Evolutionary conservation across 30 jellyfish, hydroid and myxozoan genomes (phyloP).

Genomic region (Euphysa ruthae): DNA sequence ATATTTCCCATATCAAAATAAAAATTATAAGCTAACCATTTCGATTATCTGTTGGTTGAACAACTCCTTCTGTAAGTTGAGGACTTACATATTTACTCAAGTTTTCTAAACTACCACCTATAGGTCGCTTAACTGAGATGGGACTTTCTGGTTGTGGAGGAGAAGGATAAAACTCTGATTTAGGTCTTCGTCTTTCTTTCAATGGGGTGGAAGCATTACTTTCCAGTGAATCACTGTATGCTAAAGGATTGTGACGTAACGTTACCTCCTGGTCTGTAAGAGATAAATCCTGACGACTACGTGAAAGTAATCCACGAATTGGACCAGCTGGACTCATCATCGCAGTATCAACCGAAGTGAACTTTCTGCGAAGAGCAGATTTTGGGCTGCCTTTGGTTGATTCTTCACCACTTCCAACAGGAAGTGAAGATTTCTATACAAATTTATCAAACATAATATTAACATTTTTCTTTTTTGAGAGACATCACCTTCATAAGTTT

Average conservation of each 20-base stretch:
- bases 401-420: background rate
- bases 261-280: constrained; percentile 24
- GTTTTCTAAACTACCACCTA: background rate
- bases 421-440: background rate
- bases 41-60: no score
- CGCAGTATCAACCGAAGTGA: background rate
- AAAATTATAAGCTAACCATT: no score
- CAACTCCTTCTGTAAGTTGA: no score
- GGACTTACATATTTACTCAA: no score
- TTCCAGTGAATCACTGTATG: constrained; percentile 1
- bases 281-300: constrained; percentile 65
- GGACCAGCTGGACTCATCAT: constrained; percentile 37
- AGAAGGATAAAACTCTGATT: constrained; percentile 25
- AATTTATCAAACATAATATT: no score
- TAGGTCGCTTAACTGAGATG: background rate
- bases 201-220: constrained; percentile 7
- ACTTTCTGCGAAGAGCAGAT: no score
- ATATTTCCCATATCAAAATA: no score
- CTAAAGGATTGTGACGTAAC: background rate
- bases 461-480: no score
- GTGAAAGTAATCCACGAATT: constrained; percentile 67
- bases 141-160: background rate
- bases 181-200: background rate
- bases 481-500: no score
- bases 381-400: no score